Conservation (phyloP, 1,140 invertebrate species). For the Anoplolepis gracilipes region DNA sequence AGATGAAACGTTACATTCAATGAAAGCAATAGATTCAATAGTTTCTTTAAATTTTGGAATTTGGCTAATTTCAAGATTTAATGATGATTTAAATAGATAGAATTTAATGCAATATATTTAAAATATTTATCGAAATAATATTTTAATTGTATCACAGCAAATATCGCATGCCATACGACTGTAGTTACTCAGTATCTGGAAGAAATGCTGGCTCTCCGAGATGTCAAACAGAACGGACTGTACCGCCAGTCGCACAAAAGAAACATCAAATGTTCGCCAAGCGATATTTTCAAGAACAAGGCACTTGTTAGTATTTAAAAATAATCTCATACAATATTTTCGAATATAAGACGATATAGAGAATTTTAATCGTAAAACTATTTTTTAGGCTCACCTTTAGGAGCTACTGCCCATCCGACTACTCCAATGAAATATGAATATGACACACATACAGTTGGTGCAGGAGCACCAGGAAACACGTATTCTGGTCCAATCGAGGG, state of each 20-base stretch:
- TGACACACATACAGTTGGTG: conserved; percentile 85
- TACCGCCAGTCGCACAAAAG: conserved; percentile 93
- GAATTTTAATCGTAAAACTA: neutral
- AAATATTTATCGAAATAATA: conserved; percentile 1
- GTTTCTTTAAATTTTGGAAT: neutral
- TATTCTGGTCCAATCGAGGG: conserved; percentile 85
- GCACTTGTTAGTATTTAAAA: conserved; percentile 73
- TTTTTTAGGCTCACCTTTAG: conserved; percentile 78
- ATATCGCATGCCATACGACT: conserved; percentile 92
- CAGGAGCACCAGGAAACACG: conserved; percentile 85
- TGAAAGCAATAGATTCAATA: neutral
- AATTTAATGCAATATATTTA: neutral
- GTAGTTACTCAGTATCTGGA: conserved; percentile 87
- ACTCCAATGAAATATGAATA: conserved; percentile 89
- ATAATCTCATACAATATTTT: neutral
- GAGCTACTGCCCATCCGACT: conserved; percentile 83
- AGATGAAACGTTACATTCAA: neutral
- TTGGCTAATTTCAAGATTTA: neutral
- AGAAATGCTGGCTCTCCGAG: conserved; percentile 79
- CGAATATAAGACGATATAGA: neutral
- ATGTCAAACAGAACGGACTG: conserved; percentile 81
- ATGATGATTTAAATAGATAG: neutral
- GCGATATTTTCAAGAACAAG: conserved; percentile 90
- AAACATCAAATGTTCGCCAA: conserved; percentile 97
- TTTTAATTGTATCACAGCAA: conserved; percentile 85